phyloP scores from a whole-genome alignment of 2,888 invertebrate genomes.

The Tromatobia lineatoria region DNA sequence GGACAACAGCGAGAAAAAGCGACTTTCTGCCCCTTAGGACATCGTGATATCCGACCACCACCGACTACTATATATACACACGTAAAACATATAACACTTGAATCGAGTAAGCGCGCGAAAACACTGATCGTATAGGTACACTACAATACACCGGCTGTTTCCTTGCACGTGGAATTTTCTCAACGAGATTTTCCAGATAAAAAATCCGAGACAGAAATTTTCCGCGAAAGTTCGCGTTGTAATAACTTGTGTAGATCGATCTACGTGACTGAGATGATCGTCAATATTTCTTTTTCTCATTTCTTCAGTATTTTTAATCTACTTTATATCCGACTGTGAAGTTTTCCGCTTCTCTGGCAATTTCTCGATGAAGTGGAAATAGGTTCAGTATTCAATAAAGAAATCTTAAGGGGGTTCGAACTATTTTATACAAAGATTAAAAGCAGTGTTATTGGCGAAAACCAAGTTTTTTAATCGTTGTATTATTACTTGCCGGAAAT shows the following conservation, averaged over 20 bases:
- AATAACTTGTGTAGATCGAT: background rate
- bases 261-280: background rate
- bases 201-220: background rate
- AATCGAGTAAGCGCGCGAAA: background rate
- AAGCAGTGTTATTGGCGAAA: too few species aligned
- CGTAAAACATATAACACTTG: background rate
- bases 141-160: background rate
- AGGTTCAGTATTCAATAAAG: too few species aligned
- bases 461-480: too few species aligned
- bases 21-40: background rate
- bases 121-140: background rate
- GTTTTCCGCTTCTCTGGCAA: too few species aligned
- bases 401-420: too few species aligned
- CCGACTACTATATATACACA: background rate
- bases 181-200: background rate
- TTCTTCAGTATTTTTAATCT: background rate
- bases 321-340: background rate
- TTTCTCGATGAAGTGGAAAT: too few species aligned
- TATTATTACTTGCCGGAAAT: too few species aligned
- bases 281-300: background rate
- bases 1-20: slow-evolving; percentile 2
- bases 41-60: background rate
- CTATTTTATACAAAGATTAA: too few species aligned
- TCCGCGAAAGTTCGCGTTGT: background rate
- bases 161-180: slow-evolving; percentile 4